Base-by-base conservation (phyloP, 2,797 vertebrate genomes). In the Anas bernieri region DNA sequence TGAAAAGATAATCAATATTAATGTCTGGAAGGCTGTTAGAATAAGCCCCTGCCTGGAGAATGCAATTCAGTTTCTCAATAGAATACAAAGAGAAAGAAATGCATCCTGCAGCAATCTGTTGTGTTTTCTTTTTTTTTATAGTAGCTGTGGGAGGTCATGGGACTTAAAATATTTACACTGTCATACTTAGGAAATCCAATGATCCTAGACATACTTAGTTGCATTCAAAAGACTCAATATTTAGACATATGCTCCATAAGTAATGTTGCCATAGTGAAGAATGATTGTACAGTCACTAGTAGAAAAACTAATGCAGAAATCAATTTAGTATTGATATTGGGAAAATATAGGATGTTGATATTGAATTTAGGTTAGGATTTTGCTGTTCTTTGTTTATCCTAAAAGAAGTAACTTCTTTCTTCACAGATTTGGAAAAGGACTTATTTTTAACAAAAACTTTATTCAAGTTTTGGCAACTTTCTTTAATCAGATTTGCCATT, bases 91-190 rank as follows among this genome's bases (percentile, higher is more conserved):
- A 79, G 63, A 66, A 80, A 85, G 25, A 86, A 92, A 75, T 45
- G 35, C 17, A 22, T 84, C 94, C 56, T 86, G 50, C 35, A 88
- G 66, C 70, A 83, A 52, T 84, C 45, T 92, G 18, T 1, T 41
- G 30, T 55, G 39, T 84, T 78, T 88, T 94, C 93, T 89, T 91
- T 75, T 80, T 91, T 95, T 94, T 89, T 90, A 73, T 73, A 77
- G 68, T 82, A 94, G 39, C 70, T 82, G 30, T 77, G 54, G 58
- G 64, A 88, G 52, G 54, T 94, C 69, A 84, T 59, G 41, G 35
- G 67, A 56, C 83, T 88, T 90, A 94, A 93, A 95, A 92, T 92
- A 86, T 92, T 92, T 86, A 92, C 41, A 21, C 28, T 80, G 75
- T 84, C 75, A 72, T 83, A 50, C 31, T 81, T 30, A 9, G 17